Conservation (phyloP, 2,888 invertebrate genomes). For the Tiliacea aurago region DNA sequence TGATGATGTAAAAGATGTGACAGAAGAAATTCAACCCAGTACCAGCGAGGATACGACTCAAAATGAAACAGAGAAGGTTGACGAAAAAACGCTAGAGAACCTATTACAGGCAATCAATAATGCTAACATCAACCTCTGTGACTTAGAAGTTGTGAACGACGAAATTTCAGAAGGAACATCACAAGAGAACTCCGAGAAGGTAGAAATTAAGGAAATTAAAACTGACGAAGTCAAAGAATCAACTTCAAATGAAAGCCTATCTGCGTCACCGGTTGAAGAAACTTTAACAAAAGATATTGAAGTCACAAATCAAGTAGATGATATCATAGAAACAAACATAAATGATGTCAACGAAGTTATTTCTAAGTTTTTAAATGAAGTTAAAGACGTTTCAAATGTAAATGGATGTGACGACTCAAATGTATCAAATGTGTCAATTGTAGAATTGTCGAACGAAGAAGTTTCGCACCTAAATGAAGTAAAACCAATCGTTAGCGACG, state of each 20-base stretch:
- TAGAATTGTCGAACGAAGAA: constrained; percentile 68
- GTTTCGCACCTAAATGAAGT: constrained; percentile 72
- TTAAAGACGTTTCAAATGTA: constrained; percentile 47
- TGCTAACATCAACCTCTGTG: constrained; percentile 79
- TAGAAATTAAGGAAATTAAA: constrained; percentile 33
- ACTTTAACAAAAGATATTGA: constrained; percentile 35
- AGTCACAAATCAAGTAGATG: constrained; percentile 29
- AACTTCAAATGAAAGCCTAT: constrained; percentile 44
- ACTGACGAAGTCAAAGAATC: constrained; percentile 44
- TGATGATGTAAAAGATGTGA: constrained; percentile 59
- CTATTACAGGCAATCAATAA: constrained; percentile 82
- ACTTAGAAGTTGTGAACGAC: constrained; percentile 77
- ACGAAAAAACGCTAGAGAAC: constrained; percentile 80
- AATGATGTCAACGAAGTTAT: constrained; percentile 60
- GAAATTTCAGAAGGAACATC: constrained; percentile 67
- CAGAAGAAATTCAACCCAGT: constrained; percentile 64
- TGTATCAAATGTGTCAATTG: constrained; percentile 51
- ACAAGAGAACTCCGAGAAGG: constrained; percentile 54
- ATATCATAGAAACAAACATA: constrained; percentile 51
- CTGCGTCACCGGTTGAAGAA: constrained; percentile 47
- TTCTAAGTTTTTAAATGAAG: constrained; percentile 54
- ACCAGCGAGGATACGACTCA: constrained; percentile 62
- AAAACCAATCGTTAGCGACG: constrained; percentile 68
- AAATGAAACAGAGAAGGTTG: constrained; percentile 71
- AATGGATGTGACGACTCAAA: constrained; percentile 53